phyloP scores from a whole-genome alignment of 2,113 vertebrate species.

The Vombatus ursinus region DNA sequence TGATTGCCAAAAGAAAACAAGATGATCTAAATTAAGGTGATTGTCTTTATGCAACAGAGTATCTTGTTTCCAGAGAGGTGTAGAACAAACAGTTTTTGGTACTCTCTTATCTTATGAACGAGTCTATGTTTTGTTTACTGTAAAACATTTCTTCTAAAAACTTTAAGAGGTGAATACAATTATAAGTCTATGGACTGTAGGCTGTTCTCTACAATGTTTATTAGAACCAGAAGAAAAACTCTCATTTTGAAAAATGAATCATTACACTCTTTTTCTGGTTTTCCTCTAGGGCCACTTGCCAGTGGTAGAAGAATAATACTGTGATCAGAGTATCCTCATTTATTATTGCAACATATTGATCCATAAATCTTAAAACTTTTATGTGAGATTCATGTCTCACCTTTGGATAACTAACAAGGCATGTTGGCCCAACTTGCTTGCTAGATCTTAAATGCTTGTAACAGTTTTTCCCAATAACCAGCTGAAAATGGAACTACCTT shows the following conservation, averaged over 20 bases:
- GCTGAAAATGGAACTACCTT: constrained; percentile 21
- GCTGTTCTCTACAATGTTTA: neutral
- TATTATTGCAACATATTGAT: neutral
- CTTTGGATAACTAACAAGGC: constrained; percentile 19
- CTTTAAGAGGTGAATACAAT: neutral
- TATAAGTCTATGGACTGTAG: neutral
- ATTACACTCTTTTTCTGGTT: neutral
- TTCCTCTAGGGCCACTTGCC: neutral
- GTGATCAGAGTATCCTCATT: too few relatives aligned
- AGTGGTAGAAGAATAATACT: neutral
- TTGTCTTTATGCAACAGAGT: neutral
- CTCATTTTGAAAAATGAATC: neutral
- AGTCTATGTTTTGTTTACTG: neutral
- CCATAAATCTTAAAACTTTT: constrained; percentile 32
- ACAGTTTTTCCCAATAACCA: constrained; percentile 35
- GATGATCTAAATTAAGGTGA: constrained; percentile 14
- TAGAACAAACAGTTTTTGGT: constrained; percentile 8
- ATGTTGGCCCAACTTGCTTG: neutral
- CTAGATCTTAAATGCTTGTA: neutral
- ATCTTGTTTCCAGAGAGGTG: neutral
- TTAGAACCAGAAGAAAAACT: neutral
- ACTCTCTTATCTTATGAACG: constrained; percentile 14
- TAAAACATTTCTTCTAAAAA: neutral
- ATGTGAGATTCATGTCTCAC: neutral
- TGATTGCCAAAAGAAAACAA: constrained; percentile 59